Conservation (phyloP, 2,797 vertebrate genomes). For the Lemur catta region DNA sequence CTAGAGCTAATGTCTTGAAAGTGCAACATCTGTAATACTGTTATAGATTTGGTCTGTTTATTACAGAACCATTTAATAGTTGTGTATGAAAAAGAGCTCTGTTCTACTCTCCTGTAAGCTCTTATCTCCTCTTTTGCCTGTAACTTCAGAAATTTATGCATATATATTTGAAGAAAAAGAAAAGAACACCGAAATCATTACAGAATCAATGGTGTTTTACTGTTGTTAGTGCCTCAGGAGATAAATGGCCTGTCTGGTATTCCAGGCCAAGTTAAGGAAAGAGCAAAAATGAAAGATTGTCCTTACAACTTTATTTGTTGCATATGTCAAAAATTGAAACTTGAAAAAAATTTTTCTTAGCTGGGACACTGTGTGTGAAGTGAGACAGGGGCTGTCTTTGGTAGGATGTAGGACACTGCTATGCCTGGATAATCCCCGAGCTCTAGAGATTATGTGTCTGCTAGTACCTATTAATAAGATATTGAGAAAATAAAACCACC, state of each 20-base stretch:
- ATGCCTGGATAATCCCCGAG: background rate
- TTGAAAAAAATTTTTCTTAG: background rate
- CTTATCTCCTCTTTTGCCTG: background rate
- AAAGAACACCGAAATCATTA: background rate
- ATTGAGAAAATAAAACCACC: background rate
- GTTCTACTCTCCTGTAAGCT: background rate
- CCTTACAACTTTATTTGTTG: background rate
- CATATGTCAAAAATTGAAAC: background rate
- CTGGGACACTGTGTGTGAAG: background rate
- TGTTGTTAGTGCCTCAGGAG: background rate
- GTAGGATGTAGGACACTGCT: background rate
- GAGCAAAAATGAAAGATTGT: background rate
- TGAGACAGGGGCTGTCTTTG: background rate
- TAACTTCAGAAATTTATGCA: background rate
- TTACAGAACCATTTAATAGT: background rate
- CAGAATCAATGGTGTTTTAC: background rate
- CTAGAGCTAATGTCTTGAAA: background rate
- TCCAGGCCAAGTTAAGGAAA: background rate
- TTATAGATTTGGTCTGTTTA: background rate
- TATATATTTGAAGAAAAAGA: background rate
- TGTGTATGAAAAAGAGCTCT: background rate
- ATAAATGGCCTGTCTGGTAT: background rate
- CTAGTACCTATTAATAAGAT: background rate
- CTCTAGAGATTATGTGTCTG: background rate
- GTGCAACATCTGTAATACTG: background rate